Percentiles rank a stretch among this genome's conserved stretches.
These are phyloP conservation scores for Cephalopterus ornatus DNA, from an alignment of 2,113 vertebrate species.

Conservation along the genomic window DNA sequence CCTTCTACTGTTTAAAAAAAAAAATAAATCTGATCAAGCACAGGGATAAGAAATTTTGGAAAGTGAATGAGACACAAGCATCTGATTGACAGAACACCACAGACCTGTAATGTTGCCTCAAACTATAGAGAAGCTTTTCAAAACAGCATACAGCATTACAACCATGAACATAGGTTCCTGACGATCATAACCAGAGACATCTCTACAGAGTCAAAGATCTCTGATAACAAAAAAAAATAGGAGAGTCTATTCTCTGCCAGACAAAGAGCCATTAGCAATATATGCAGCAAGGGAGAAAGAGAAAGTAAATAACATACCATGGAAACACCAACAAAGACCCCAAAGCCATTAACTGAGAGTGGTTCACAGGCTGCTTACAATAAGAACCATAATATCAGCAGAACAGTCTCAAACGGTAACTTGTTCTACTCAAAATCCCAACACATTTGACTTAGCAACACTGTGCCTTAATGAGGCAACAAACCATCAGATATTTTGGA, in stretches of 20 bases:
- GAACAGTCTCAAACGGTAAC: background rate
- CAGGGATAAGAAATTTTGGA: background rate
- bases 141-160: background rate
- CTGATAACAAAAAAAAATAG: background rate
- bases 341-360: background rate
- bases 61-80: background rate
- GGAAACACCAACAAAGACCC: background rate
- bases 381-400: background rate
- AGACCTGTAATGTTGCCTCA: background rate
- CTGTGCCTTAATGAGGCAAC: background rate
- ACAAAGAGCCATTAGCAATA: background rate
- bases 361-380: background rate
- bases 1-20: background rate
- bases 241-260: background rate
- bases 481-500: background rate
- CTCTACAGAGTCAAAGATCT: background rate
- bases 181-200: background rate
- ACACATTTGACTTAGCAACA: background rate
- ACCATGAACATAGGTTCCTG: background rate
- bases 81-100: background rate
- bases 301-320: background rate
- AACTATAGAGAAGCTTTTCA: background rate
- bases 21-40: background rate
- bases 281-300: background rate
- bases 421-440: background rate